Evolutionary conservation across 2,888 invertebrate species (phyloP), one percentile per base, ranked within the genome.

Genomic region (Xestia sexstrigata): DNA sequence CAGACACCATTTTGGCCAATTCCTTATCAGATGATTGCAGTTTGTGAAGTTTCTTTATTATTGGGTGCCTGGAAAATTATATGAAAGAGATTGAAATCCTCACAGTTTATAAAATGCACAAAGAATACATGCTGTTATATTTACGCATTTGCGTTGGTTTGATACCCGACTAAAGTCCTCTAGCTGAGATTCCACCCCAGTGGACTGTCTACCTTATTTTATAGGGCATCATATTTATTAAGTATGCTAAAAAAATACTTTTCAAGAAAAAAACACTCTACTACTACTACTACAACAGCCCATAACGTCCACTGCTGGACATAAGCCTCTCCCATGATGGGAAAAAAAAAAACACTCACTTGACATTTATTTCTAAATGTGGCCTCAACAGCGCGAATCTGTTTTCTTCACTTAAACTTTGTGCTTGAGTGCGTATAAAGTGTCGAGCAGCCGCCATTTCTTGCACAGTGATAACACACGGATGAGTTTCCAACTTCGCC

Each of bases 361-460:
- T 98, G 7, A 99, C 98, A 96, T 99, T 99, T 73, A 99, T 98
- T 96, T 99, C 99, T 68, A 99, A 96, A 82, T 99, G 98, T 0
- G 99, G 99, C 91, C 99, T 98, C 74, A 99, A 95, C 78, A 99
- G 94, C 0, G 98, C 98, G 91, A 98, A 99, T 90, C 99, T 97
- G 92, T 98, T 98, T 89, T 99, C 99, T 89, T 99, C 99, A 0
- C 98, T 97, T 75, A 99, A 93, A 89, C 97, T 97, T 87, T 98
- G 98, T 73, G 99, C 98, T 90, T 99, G 99, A 0, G 99, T 99
- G 74, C 98, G 97, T 74, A 99, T 98, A 91, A 99, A 99, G 94
- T 99, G 99, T 67, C 99, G 97, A 0, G 99, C 99, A 2, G 99
- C 98, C 0, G 99, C 99, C 99, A 99, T 99, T 95, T 99, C 99